phyloP scores from a whole-genome alignment of 1,140 invertebrate genomes.

The Ceratina australensis region DNA sequence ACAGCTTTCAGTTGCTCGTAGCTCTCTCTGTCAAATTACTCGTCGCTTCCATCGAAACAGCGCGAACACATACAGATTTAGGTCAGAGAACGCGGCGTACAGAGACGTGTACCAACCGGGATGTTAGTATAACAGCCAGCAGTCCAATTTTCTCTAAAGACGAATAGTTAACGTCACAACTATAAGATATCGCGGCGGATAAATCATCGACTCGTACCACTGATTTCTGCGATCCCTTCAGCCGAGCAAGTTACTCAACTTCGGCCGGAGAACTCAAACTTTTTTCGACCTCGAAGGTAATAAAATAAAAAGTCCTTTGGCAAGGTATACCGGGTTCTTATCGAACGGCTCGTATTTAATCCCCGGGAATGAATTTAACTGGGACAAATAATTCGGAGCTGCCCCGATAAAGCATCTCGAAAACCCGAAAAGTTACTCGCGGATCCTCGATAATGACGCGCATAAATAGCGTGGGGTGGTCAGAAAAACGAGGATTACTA shows the following conservation, averaged over 20 bases:
- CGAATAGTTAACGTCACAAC: neutral
- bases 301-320: neutral
- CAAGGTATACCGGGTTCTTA: neutral
- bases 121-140: conserved; percentile 18
- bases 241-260: no score
- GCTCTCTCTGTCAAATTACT: neutral
- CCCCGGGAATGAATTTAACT: neutral
- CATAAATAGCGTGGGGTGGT: neutral
- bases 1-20: neutral
- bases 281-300: neutral
- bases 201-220: neutral
- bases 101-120: neutral
- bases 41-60: neutral
- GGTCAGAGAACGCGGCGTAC: neutral
- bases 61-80: conserved; percentile 2
- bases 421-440: neutral
- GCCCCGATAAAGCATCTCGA: neutral
- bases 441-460: neutral
- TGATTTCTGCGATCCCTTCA: neutral
- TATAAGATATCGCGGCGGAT: neutral
- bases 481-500: neutral
- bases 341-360: neutral
- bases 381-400: conserved; percentile 9
- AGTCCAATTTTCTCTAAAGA: conserved; percentile 9
- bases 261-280: no score